phyloP scores from a whole-genome alignment of 2,797 vertebrate genomes.

The Syngnathus rostellatus region DNA sequence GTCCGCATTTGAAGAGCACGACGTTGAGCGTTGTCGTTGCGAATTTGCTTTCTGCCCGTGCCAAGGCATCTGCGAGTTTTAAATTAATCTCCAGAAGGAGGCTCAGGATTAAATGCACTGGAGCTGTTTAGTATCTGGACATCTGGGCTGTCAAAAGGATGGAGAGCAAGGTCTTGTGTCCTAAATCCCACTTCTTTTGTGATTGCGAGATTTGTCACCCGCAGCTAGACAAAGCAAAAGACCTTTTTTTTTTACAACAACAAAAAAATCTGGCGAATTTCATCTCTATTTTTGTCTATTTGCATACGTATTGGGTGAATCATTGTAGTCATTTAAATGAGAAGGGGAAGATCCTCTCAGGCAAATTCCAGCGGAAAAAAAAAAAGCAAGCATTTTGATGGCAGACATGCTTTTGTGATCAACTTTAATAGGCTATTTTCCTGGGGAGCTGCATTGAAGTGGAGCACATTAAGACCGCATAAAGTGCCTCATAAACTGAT shows the following conservation, averaged over 20 bases:
- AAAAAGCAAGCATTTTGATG: slow-evolving; percentile 47
- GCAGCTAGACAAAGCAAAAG: neutral
- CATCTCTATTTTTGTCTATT: slow-evolving; percentile 31
- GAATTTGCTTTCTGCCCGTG: slow-evolving; percentile 21
- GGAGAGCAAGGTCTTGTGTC: slow-evolving; percentile 15
- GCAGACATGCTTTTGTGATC: slow-evolving; percentile 62
- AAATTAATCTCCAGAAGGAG: slow-evolving; percentile 35
- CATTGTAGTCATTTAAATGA: slow-evolving; percentile 58
- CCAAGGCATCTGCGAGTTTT: slow-evolving; percentile 31
- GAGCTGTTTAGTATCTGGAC: slow-evolving; percentile 9
- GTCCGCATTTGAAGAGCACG: slow-evolving; percentile 37
- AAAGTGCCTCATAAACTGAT: slow-evolving; percentile 57
- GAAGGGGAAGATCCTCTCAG: slow-evolving; percentile 39
- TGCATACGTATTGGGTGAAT: slow-evolving; percentile 55
- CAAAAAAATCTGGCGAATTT: slow-evolving; percentile 13
- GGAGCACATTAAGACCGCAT: slow-evolving; percentile 57
- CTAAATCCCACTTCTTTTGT: slow-evolving; percentile 19
- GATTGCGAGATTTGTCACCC: neutral
- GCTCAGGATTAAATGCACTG: slow-evolving; percentile 11
- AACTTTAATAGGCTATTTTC: slow-evolving; percentile 63
- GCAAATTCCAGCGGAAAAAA: slow-evolving; percentile 47
- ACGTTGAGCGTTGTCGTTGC: slow-evolving; percentile 7
- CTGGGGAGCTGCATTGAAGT: slow-evolving; percentile 44
- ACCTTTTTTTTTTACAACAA: no score
- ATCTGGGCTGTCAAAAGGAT: slow-evolving; percentile 27